Evolutionary conservation across 2,797 vertebrate species (phyloP), one percentile per base, ranked within the genome.

Genomic region (Calcarius lapponicus): DNA sequence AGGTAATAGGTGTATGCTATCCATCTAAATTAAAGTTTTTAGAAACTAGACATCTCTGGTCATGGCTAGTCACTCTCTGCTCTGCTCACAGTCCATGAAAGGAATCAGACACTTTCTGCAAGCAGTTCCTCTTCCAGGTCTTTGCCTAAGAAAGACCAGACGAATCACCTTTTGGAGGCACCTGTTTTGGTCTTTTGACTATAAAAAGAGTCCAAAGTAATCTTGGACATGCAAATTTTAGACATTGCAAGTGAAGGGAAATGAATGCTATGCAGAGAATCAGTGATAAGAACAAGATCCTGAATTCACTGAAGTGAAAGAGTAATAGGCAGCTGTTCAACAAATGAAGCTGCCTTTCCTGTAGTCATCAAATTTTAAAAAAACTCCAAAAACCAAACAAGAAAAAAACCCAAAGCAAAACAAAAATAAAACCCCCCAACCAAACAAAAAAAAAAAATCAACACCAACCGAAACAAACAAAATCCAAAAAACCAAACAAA

Each of bases 201-300:
- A 17, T 14, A 70, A 65, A 57, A 36, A 21, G 12, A 87, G 32
- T 45, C 53, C 32, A 47, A 31, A 28, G 14, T 56, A 43, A 19
- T 61, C 17, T 24, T 43, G 42, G 34, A n/a, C 32, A 51, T 26
- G 34, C 3, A 51, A 34, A 74, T 80, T 61, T 71, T 54, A 78
- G 80, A 80, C 11, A 40, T 0, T 53, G 24, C 16, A 75, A 78
- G 50, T n/a, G 32, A 91, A 73, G 25, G 11, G 24, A 82, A 93
- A 64, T 61, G 1, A 81, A 81, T 64, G 19, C 13, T 26, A 34
- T 0, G 0, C 8, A 74, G 75, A 3, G 2, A 38, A 40, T 10
- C 34, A 48, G 36, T 22, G 51, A 13, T 40, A 69, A 56, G 42
- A 62, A 78, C 51, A 8, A 66, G 11, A 76, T 20, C 12, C 13